Evolutionary conservation across 2,888 invertebrate species (phyloP).

Genomic region (Ichneumon xanthorius): DNA sequence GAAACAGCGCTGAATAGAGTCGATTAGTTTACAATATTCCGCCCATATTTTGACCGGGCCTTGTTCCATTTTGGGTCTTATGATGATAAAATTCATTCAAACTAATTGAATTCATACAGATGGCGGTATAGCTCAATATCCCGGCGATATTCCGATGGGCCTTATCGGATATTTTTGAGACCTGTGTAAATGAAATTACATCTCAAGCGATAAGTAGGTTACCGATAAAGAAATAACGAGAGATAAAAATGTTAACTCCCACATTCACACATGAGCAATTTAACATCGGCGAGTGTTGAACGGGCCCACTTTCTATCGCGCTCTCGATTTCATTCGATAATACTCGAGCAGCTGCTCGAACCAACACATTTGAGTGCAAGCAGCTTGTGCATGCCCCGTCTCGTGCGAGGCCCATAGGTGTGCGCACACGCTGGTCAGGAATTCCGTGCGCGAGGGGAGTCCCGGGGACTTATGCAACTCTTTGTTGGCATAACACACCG

Average conservation of each 20-base stretch:
- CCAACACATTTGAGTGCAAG: slow-evolving; percentile 41
- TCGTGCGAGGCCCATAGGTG: slow-evolving; percentile 37
- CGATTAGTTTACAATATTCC: neutral
- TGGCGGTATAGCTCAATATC: neutral
- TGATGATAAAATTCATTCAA: neutral
- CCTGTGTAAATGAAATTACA: neutral
- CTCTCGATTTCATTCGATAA: slow-evolving; percentile 67
- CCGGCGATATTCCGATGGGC: neutral
- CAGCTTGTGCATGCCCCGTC: slow-evolving; percentile 26
- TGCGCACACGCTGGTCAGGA: slow-evolving; percentile 73
- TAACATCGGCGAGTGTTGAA: slow-evolving; percentile 25
- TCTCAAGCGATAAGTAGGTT: neutral
- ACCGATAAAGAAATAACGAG: neutral
- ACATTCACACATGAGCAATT: slow-evolving; percentile 2
- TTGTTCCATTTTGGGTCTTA: neutral
- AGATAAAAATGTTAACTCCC: slow-evolving; percentile 8
- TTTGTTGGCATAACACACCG: slow-evolving; percentile 76
- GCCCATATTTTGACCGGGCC: neutral
- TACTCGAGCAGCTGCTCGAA: slow-evolving; percentile 50
- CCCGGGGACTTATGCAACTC: slow-evolving; percentile 75
- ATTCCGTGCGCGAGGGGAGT: slow-evolving; percentile 69
- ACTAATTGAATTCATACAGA: neutral
- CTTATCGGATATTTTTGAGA: neutral
- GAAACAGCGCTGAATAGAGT: neutral
- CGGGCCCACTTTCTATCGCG: slow-evolving; percentile 65